A percentile compares a stretch with the other conserved stretches of the same genome.
Conservation (phyloP, 2,113 vertebrate species). For the Brevimyrus niger region DNA sequence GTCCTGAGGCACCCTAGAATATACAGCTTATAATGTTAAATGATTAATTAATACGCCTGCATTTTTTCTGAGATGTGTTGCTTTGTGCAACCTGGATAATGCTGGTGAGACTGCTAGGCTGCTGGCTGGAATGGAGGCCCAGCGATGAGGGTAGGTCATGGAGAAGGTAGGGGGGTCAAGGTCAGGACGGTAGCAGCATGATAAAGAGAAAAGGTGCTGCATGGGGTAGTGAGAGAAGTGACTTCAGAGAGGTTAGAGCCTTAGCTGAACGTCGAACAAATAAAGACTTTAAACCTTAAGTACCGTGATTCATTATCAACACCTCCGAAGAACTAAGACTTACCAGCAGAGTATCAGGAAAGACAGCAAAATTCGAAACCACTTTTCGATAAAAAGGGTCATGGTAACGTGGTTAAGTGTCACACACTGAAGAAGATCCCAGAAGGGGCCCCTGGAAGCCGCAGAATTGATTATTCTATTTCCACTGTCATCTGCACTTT, state of each 20-base stretch:
- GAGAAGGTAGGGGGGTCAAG: neutral
- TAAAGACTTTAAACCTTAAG: neutral
- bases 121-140: neutral
- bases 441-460: neutral
- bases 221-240: neutral
- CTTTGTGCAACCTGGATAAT: neutral
- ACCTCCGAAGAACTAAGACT: neutral
- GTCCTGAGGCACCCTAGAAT: neutral
- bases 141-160: neutral
- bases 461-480: neutral
- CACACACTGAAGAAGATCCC: neutral
- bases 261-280: neutral
- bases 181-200: neutral
- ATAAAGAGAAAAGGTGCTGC: neutral
- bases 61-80: neutral
- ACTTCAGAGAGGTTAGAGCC: neutral
- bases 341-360: neutral
- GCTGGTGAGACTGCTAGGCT: neutral
- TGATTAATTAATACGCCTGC: neutral
- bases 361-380: neutral
- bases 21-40: neutral
- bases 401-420: neutral
- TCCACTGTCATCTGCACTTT: neutral
- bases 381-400: neutral
- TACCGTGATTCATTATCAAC: neutral